Evolutionary conservation across 1,140 invertebrate genomes (phyloP), one percentile per base, ranked within the genome.

Genomic region (Panulirus ornatus): DNA sequence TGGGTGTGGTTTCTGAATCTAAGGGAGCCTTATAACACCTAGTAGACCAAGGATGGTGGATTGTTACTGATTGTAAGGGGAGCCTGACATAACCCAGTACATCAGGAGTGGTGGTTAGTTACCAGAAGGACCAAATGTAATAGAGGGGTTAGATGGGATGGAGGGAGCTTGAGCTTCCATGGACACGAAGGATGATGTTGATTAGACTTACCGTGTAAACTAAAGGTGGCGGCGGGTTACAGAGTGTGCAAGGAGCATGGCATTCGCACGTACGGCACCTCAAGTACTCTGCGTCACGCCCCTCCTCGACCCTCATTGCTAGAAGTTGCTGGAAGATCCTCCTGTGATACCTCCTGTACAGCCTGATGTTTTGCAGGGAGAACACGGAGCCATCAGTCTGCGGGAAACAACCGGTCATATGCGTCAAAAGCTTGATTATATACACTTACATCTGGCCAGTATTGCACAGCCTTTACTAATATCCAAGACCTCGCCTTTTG

Each of bases 301-400:
- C 88, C 8, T 27, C 88, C 42, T 58, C 79, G 27, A 89, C 70
- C 11, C 88, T 83, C 63, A 76, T 34, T 8, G 79, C 88, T 36
- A 89, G 44, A 34, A 89, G 79, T 36, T 89, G 88, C 70, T 84
- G 88, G 22, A 83, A 75, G 22, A 89, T 76, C 44, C 78, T 70
- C 66, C 88, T 40, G 70, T 89, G 88, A 47, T 89, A 73, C 51
- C 75, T 82, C 44, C 71, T 71, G 34, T 83, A 42, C 76, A 89
- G 51, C 47, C 84, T 89, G 44, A 89, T 27, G 47, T 89, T 81
- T 5, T 75, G 79, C 36, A 89, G 63, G 6, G 88, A 89, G 63
- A 89, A 89, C 44, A 89, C 88, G 2, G 88, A 89, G 0, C 88
- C 88, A 36, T 89, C 88, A 2, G 66, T 83, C 88, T 89, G 88